phyloP scores from a whole-genome alignment of 2,888 invertebrate species.

The Bellardia bayeri region DNA sequence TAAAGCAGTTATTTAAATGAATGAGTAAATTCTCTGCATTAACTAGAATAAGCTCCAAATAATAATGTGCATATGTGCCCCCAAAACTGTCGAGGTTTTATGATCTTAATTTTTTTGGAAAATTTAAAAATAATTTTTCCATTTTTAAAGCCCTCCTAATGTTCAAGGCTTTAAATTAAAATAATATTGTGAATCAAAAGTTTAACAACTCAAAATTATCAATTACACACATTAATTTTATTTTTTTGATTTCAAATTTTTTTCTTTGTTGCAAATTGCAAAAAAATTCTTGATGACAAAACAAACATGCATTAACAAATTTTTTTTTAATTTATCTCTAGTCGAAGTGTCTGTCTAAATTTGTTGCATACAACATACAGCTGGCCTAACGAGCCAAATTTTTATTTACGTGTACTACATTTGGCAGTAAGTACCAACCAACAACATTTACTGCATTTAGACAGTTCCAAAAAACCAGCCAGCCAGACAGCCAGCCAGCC shows the following conservation, averaged over 20 bases:
- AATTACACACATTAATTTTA: constrained; percentile 46
- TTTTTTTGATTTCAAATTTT: constrained; percentile 6
- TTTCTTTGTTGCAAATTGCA: constrained; percentile 34
- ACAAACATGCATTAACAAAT: constrained; percentile 70
- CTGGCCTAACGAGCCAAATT: constrained; percentile 50
- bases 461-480: constrained; percentile 6
- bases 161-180: neutral
- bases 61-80: too few relatives aligned
- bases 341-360: constrained; percentile 66
- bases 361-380: constrained; percentile 49
- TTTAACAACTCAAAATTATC: constrained; percentile 52
- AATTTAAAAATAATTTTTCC: too few relatives aligned
- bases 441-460: constrained; percentile 51
- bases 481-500: constrained; percentile 3
- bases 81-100: too few relatives aligned
- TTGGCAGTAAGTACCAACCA: constrained; percentile 3
- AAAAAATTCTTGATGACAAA: constrained; percentile 63
- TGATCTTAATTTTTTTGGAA: too few relatives aligned
- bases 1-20: too few relatives aligned
- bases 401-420: constrained; percentile 10
- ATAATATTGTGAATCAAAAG: constrained; percentile 44
- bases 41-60: too few relatives aligned
- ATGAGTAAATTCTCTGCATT: too few relatives aligned
- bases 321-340: constrained; percentile 67
- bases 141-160: neutral